phyloP scores from a whole-genome alignment of 2,888 invertebrate species.

The Drepanosiphum platanoidis region DNA sequence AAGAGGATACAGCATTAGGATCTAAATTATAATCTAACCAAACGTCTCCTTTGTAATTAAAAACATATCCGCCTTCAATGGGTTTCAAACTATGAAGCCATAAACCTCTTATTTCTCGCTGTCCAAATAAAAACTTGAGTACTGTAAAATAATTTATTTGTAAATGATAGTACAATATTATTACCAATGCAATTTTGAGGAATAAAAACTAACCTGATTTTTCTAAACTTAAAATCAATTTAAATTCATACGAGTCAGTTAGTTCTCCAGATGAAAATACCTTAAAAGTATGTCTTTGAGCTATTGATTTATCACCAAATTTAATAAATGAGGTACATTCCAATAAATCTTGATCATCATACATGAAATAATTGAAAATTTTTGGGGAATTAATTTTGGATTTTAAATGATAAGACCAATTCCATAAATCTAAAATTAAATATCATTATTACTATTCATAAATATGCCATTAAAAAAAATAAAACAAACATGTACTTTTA shows the following conservation, averaged over 20 bases:
- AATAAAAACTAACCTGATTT: constrained; percentile 17
- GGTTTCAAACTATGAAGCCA: constrained; percentile 2
- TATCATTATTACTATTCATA: not conserved
- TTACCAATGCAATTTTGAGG: not conserved
- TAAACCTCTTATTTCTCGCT: constrained; percentile 31
- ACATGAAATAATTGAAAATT: constrained; percentile 10
- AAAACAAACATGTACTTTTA: not conserved
- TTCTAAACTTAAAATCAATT: not conserved
- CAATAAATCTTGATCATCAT: constrained; percentile 11
- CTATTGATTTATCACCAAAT: not conserved
- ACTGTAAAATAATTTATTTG: constrained; percentile 1
- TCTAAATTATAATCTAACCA: constrained; percentile 23
- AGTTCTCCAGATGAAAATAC: not conserved
- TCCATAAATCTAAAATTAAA: constrained; percentile 1
- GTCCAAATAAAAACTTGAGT: not conserved
- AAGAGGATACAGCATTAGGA: not conserved
- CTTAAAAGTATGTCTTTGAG: not conserved
- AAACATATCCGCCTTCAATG: constrained; percentile 2
- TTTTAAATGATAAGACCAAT: constrained; percentile 45
- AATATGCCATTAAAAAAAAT: not conserved
- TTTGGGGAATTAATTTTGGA: not conserved
- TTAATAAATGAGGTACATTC: not conserved
- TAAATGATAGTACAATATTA: not conserved
- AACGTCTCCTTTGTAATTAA: not conserved
- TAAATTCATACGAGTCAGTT: constrained; percentile 20